Conservation (phyloP, 2,113 vertebrate genomes). For the Caranx melampygus region DNA sequence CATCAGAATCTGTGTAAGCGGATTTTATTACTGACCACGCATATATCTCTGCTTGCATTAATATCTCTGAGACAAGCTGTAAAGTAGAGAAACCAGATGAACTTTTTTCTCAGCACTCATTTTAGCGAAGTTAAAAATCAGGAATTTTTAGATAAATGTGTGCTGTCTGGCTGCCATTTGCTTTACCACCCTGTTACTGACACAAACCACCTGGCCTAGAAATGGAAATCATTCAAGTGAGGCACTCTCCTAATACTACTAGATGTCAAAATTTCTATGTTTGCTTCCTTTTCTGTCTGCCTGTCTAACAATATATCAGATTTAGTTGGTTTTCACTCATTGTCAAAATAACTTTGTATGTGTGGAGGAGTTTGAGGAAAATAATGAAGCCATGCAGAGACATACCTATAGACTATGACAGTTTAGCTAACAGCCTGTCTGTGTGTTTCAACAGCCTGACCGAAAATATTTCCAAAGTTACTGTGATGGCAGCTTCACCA, state of each 20-base stretch:
- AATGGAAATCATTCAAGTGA: conserved; percentile 40
- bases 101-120: conserved; percentile 20
- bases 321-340: conserved; percentile 62
- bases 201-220: conserved; percentile 51
- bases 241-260: conserved; percentile 33
- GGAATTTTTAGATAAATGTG: conserved; percentile 25
- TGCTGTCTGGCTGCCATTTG: conserved; percentile 38
- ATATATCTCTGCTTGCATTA: conserved; percentile 63
- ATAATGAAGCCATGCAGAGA: conserved; percentile 59
- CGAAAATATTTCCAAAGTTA: conserved; percentile 64
- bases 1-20: conserved; percentile 78
- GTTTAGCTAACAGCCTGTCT: conserved; percentile 55
- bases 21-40: conserved; percentile 80
- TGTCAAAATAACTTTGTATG: conserved; percentile 64
- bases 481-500: conserved; percentile 77
- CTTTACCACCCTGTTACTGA: conserved; percentile 36
- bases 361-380: conserved; percentile 47
- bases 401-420: conserved; percentile 59
- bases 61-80: conserved; percentile 50
- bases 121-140: conserved; percentile 29
- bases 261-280: conserved; percentile 54
- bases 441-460: conserved; percentile 63
- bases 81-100: conserved; percentile 9
- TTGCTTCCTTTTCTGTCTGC: conserved; percentile 40
- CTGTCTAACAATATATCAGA: conserved; percentile 44